A percentile compares a stretch with the other conserved stretches of the same genome.
Conservation (phyloP, 2,113 vertebrate genomes). For the Pterophyllum scalare region DNA sequence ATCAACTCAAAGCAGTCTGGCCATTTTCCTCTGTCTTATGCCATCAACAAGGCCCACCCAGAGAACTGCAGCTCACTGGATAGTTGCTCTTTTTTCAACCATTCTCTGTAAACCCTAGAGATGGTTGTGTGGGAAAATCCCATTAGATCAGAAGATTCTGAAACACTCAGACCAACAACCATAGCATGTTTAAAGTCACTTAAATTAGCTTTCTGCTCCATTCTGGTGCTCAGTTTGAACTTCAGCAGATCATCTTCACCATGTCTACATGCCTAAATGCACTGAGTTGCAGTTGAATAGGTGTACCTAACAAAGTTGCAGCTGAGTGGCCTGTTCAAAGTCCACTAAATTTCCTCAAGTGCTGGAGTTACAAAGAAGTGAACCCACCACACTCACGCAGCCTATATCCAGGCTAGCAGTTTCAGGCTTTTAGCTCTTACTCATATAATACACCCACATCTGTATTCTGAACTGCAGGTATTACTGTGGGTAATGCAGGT, state of each 20-base stretch:
- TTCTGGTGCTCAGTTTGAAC: not conserved
- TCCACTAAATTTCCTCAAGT: not conserved
- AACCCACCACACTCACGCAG: not conserved
- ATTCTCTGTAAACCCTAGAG: not conserved
- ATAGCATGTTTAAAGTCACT: not conserved
- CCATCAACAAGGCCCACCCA: not conserved
- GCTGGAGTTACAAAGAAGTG: not conserved
- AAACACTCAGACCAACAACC: not conserved
- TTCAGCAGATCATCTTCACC: not conserved
- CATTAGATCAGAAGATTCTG: too few species aligned
- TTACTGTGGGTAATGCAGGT: not conserved
- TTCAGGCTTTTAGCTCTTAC: not conserved
- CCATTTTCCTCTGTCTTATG: not conserved
- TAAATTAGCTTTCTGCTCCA: not conserved
- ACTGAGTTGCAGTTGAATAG: not conserved
- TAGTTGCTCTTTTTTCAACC: not conserved
- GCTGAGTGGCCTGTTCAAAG: not conserved
- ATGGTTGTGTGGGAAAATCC: not conserved
- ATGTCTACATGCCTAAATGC: rapidly evolving
- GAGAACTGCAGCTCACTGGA: not conserved
- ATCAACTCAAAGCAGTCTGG: too few species aligned
- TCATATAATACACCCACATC: not conserved
- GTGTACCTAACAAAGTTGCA: not conserved
- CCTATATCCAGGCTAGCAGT: not conserved
- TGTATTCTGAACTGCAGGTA: not conserved